phyloP scores from a whole-genome alignment of 2,888 invertebrate species.

The Lepidocyrtoides sp. region DNA sequence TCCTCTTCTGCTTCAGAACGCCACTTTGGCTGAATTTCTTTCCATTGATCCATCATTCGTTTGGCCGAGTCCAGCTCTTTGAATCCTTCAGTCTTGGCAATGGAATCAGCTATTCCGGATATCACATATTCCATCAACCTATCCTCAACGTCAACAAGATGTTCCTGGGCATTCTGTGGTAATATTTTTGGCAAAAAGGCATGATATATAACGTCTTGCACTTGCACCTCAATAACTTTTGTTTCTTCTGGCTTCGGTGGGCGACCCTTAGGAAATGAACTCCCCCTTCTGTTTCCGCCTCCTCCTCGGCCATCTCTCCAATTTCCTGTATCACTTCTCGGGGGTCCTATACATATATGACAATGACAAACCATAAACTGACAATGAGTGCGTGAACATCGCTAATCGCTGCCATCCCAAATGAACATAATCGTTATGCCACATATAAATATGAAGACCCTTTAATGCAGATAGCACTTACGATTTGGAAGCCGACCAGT shows the following conservation, averaged over 20 bases:
- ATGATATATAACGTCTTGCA: slow-evolving; percentile 16
- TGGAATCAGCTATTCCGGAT: background rate
- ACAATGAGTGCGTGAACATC: no score
- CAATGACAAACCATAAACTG: background rate
- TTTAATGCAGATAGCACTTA: no score
- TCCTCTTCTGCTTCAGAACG: background rate
- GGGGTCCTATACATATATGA: background rate
- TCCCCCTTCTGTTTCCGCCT: background rate
- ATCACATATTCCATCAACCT: background rate
- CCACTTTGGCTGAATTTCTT: slow-evolving; percentile 35
- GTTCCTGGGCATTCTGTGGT: background rate
- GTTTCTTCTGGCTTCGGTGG: background rate
- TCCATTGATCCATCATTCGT: background rate
- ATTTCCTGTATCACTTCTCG: background rate
- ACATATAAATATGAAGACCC: background rate
- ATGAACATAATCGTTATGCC: background rate
- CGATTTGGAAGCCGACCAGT: background rate
- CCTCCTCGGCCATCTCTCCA: background rate
- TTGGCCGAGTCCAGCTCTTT: background rate
- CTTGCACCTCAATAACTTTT: background rate
- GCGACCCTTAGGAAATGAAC: background rate
- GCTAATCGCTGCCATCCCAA: no score
- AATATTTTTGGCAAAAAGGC: slow-evolving; percentile 24
- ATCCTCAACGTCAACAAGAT: slow-evolving; percentile 26
- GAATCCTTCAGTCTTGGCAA: background rate